phyloP scores from a whole-genome alignment of 2,113 vertebrate genomes.

The Rhabdomys dilectus region DNA sequence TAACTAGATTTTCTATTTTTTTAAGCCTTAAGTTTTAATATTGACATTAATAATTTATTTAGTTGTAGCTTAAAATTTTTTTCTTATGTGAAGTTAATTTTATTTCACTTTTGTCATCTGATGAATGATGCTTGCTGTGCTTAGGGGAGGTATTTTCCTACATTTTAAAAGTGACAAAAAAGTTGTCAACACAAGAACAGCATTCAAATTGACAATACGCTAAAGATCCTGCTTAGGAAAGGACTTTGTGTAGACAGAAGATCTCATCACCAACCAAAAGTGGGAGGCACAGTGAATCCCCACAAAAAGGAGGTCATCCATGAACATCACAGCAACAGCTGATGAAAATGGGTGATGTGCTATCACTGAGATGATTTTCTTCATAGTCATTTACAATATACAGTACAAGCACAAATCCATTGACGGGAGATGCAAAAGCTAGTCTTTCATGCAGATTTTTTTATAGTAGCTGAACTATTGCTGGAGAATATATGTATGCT shows the following conservation, averaged over 20 bases:
- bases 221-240: not conserved
- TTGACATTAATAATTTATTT: not conserved
- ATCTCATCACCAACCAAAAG: constrained; percentile 33
- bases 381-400: not conserved
- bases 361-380: constrained; percentile 10
- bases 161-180: constrained; percentile 2
- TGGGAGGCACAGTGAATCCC: not conserved
- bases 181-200: not conserved
- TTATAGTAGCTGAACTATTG: not conserved
- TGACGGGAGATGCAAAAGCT: not conserved
- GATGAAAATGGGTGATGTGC: not conserved
- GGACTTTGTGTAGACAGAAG: not conserved
- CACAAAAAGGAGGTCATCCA: not conserved
- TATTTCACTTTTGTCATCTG: not conserved
- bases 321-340: not conserved
- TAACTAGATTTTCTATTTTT: constrained; percentile 12
- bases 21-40: not conserved
- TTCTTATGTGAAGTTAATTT: constrained; percentile 25
- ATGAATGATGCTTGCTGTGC: not conserved
- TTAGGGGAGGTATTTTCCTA: not conserved
- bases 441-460: not conserved
- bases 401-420: constrained; percentile 2
- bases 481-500: not conserved
- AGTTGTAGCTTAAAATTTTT: not conserved
- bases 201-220: not conserved